Base-by-base conservation (phyloP, 2,888 invertebrate genomes). In the Dryobotodes eremita region DNA sequence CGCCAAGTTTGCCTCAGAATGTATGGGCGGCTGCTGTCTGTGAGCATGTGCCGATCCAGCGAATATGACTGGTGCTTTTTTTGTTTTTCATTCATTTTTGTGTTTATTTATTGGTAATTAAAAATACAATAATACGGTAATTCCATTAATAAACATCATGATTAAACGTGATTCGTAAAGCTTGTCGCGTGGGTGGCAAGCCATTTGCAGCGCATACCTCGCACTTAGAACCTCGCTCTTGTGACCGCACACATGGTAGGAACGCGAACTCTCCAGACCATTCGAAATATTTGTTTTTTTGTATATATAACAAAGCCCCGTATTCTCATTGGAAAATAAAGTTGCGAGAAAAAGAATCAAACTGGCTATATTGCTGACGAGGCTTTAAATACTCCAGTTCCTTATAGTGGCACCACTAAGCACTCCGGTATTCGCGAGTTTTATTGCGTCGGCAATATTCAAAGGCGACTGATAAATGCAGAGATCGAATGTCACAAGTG, bases 361-460 rank as follows among this genome's bases (percentile, higher is more conserved):
- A 50, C n/a, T 15, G 1, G 15, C 31, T 20, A 36, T 26, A 71
- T 26, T 71, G 61, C 50, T 62, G 59, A 84, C 31, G 11, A 50
- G 1, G 17, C 31, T 8, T n/a, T n/a, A n/a, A n/a, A 26, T 2
- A 62, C 48, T 81, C 20, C 31, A 46, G 50, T 53, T 66, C 4
- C 11, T 55, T 65, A 26, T 61, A 85, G 26, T 46, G 69, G 72
- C 61, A 70, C 70, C 70, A 72, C 76, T n/a, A 61, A 70, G 50
- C 42, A 36, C 50, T 70, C 61, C 31, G 65, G 64, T 72, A n/a
- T 26, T 61, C 46, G 8, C 57, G 57, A n/a, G 13, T 70, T 85
- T 76, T 82, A 82, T 81, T 85, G 50, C 64, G 17, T n/a, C 17
- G 46, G 50, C 61, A 85, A 81, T 85, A 83, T 70, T 83, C 76